A percentile compares a stretch with the other conserved stretches of the same genome.
These are phyloP conservation scores for Eupithecia dodoneata DNA, from an alignment of 2,888 invertebrate genomes.

Conservation along the genomic window DNA sequence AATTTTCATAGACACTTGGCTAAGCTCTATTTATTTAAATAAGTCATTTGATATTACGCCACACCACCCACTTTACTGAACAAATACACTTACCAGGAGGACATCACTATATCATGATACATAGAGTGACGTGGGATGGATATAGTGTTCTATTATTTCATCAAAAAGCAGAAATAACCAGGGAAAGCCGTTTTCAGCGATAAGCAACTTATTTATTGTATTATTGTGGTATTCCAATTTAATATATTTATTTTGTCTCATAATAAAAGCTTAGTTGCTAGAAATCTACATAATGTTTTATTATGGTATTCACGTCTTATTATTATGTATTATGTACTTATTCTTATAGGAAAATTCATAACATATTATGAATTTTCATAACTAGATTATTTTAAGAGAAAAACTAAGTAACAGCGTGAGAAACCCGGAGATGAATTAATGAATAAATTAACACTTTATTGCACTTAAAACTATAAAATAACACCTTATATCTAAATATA, in stretches of 20 bases:
- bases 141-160: background rate
- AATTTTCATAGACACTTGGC: background rate
- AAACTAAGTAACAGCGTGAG: background rate
- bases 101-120: background rate
- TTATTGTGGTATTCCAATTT: too few species aligned
- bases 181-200: background rate
- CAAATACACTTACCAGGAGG: background rate
- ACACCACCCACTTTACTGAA: constrained; percentile 5
- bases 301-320: background rate
- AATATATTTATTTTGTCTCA: too few species aligned
- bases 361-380: too few species aligned
- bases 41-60: constrained; percentile 5
- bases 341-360: background rate
- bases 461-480: too few species aligned
- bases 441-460: too few species aligned
- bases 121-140: background rate
- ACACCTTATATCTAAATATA: too few species aligned
- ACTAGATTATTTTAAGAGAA: background rate
- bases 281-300: too few species aligned
- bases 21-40: background rate
- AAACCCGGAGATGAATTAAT: background rate
- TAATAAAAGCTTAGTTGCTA: too few species aligned
- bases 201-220: background rate
- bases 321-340: background rate
- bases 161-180: background rate